Evolutionary conservation across 2,113 vertebrate genomes (phyloP).

Genomic region (Ursus arctos): DNA sequence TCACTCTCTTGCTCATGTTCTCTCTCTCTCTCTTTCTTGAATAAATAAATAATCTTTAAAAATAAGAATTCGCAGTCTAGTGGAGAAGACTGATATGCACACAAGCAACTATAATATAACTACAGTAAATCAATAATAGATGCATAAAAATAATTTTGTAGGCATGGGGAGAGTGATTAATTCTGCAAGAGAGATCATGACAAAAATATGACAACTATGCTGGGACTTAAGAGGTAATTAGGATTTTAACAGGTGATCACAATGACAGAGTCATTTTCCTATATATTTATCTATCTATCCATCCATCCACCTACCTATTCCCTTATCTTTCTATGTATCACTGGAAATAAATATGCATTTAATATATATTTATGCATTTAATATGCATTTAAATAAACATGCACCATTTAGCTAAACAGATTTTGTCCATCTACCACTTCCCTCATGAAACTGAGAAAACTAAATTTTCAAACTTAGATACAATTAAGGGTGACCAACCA

Average conservation of each 20-base stretch:
- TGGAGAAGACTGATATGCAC: background rate
- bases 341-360: background rate
- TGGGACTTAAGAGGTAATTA: background rate
- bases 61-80: background rate
- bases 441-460: conserved; percentile 16
- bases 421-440: conserved; percentile 3
- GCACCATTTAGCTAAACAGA: background rate
- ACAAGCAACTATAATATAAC: background rate
- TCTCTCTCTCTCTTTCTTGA: background rate
- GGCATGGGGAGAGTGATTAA: background rate
- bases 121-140: background rate
- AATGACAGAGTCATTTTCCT: background rate
- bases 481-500: background rate
- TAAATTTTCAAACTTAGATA: background rate
- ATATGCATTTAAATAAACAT: background rate
- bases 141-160: background rate
- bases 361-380: background rate
- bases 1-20: background rate
- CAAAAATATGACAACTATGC: background rate
- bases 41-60: background rate
- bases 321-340: background rate
- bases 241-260: background rate
- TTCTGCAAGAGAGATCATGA: background rate
- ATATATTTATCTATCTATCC: background rate
- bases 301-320: background rate